Evolutionary conservation across 2,113 vertebrate species (phyloP).

Genomic region (Zootoca vivipara): DNA sequence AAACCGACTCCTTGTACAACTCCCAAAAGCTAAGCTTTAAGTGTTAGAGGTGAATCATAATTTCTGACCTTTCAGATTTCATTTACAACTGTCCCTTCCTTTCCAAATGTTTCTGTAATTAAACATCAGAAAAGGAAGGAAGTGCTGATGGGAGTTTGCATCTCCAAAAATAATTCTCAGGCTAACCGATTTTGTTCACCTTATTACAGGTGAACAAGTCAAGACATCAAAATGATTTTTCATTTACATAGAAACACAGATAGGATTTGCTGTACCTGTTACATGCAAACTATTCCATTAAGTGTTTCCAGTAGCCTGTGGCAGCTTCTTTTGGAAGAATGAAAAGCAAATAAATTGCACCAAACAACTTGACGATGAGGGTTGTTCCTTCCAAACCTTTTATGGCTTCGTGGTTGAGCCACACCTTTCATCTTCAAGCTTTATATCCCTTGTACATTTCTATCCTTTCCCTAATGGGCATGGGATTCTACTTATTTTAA

Average conservation of each 20-base stretch:
- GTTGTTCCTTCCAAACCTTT: background rate
- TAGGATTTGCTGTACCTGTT: background rate
- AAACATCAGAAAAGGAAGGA: background rate
- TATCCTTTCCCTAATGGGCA: background rate
- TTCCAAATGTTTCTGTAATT: background rate
- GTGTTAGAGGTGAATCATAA: background rate
- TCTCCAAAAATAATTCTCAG: background rate
- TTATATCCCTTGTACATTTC: constrained; percentile 9
- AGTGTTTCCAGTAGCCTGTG: background rate
- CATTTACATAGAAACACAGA: background rate
- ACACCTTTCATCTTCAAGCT: constrained; percentile 1
- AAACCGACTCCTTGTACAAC: background rate
- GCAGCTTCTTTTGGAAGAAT: background rate
- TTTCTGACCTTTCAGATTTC: background rate
- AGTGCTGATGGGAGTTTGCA: background rate
- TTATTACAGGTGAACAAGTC: background rate
- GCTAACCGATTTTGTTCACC: background rate
- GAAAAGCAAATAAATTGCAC: background rate
- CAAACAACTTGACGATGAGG: background rate
- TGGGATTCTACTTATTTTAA: constrained; percentile 13
- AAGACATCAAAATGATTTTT: background rate
- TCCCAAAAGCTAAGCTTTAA: background rate
- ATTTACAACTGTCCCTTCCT: background rate
- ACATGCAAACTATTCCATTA: background rate
- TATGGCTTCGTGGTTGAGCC: background rate